phyloP scores from a whole-genome alignment of 2,113 vertebrate species.

The Athene cunicularia region DNA sequence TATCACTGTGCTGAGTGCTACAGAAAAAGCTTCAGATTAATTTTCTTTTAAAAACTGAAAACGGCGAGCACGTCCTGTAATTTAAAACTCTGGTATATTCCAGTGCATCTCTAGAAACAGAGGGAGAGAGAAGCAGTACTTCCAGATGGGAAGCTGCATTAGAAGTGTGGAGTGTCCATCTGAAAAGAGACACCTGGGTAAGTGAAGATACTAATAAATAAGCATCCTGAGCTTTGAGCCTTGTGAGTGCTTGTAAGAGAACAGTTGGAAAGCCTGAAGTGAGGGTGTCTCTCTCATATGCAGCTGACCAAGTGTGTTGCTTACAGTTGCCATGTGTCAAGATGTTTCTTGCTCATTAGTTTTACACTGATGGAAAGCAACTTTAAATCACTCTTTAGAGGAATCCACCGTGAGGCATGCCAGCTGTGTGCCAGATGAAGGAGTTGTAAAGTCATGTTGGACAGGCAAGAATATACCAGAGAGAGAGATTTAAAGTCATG shows the following conservation, averaged over 20 bases:
- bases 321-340: constrained; percentile 63
- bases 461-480: constrained; percentile 62
- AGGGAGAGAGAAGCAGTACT: neutral
- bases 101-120: neutral
- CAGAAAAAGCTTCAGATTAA: neutral
- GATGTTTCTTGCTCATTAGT: constrained; percentile 72
- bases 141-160: constrained; percentile 30
- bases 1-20: neutral
- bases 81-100: neutral
- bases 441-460: constrained; percentile 68
- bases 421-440: constrained; percentile 75
- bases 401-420: constrained; percentile 60
- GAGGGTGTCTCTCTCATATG: neutral
- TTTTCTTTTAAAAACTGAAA: neutral
- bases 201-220: constrained; percentile 48
- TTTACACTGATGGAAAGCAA: constrained; percentile 72
- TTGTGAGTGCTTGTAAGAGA: neutral
- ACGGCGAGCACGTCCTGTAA: neutral
- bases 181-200: constrained; percentile 62
- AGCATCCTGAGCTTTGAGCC: constrained; percentile 16
- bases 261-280: constrained; percentile 62
- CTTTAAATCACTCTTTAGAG: constrained; percentile 74
- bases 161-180: neutral
- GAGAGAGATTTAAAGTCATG: constrained; percentile 74
- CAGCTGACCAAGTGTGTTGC: constrained; percentile 69